A percentile compares a stretch with the other conserved stretches of the same genome.
phyloP scores from a whole-genome alignment of 2,888 invertebrate species.

The Erebia palarica region DNA sequence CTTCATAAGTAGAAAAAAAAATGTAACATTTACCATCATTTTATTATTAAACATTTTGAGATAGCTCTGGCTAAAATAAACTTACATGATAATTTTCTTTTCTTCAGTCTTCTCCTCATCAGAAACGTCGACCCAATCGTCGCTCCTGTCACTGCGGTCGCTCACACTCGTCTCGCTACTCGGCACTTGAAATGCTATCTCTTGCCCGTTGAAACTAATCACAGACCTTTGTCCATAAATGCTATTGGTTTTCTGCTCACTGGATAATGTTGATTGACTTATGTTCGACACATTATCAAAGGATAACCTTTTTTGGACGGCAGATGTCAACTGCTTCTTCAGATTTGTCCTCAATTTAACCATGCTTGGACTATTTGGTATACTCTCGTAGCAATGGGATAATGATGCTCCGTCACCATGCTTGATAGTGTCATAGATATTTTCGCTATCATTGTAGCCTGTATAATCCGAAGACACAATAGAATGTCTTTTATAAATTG shows the following conservation, averaged over 20 bases:
- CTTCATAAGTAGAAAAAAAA: no score
- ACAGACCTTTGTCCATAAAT: conserved; percentile 81
- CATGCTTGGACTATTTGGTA: conserved; percentile 78
- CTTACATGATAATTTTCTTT: conserved; percentile 83
- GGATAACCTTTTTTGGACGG: conserved; percentile 69
- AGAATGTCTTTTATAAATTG: conserved; percentile 69
- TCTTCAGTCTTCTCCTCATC: conserved; percentile 80
- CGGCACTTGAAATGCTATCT: conserved; percentile 78
- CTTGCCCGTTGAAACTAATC: conserved; percentile 75
- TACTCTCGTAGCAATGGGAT: conserved; percentile 84
- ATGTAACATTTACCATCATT: no score
- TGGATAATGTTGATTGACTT: conserved; percentile 80
- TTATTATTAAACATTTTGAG: no score
- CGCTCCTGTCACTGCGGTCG: conserved; percentile 84
- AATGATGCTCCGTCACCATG: conserved; percentile 74
- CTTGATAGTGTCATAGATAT: conserved; percentile 85
- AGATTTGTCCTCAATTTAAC: conserved; percentile 69
- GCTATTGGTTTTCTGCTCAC: conserved; percentile 84
- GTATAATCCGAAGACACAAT: conserved; percentile 68
- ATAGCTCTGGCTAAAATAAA: conserved; percentile 39
- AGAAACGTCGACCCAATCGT: conserved; percentile 86
- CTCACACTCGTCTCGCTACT: conserved; percentile 83
- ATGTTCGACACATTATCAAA: conserved; percentile 77
- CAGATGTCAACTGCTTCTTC: conserved; percentile 63
- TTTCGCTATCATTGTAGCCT: conserved; percentile 77